Base-by-base conservation (phyloP, 1,140 invertebrate genomes). In the Brachionus angularis region DNA sequence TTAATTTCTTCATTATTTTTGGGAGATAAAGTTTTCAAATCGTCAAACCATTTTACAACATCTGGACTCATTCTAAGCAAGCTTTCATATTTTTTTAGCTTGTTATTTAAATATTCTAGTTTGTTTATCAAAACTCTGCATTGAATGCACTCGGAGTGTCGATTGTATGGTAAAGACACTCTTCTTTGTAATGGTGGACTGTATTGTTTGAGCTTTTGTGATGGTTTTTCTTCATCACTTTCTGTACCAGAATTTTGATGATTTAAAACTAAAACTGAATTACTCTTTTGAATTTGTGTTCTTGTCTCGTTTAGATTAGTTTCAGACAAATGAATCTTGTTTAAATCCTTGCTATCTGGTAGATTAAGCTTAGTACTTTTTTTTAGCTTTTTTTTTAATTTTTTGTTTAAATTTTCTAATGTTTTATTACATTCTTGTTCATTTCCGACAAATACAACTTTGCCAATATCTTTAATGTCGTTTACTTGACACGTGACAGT, bases 351-450 rank as follows among this genome's bases (percentile, higher is more conserved):
- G n/a, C n/a, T 34, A 16, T 47, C 61, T 3, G 61, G 61, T 29
- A 64, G 33, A 31, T 64, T 64, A n/a, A 64, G 36, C 29, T 64
- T 64, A 31, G 61, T 27, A 5, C 4, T 8, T 46, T 44, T 46
- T 47, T 33, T 44, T 39, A 3, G 16, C 31, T 62, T 62, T 64
- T 64, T 12, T 4, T 46, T 25, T 27, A 10, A 16, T 33, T 29
- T 16, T 12, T 27, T n/a, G 21, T 47, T n/a, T 25, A 46, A 64
- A 23, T 44, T 64, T 21, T 44, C 33, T n/a, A 64, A 47, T 29
- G 44, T 42, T 64, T 64, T 18, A n/a, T 64, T 64, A 29, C 61
- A 64, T 33, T 42, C 33, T 25, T 47, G 16, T 18, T 64, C 61
- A 21, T 33, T 44, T 14, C 61, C 61, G 8, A 64, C 61, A 23